Percentiles rank a stretch among this genome's conserved stretches.
phyloP scores from a whole-genome alignment of 2,888 invertebrate genomes.

The Polylopha cassiicola region DNA sequence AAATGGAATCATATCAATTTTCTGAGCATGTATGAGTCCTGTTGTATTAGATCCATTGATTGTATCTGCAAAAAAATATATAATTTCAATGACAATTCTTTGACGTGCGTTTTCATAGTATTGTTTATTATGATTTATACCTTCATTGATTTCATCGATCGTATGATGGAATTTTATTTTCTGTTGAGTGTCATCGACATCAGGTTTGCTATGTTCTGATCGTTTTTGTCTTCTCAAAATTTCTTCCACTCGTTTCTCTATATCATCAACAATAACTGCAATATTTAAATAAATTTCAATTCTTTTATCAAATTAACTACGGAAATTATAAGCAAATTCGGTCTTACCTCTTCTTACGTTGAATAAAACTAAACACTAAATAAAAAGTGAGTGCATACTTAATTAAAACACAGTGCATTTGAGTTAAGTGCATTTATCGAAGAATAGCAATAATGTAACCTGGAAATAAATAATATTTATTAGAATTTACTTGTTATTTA shows the following conservation, averaged over 20 bases:
- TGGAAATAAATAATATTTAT: constrained; percentile 38
- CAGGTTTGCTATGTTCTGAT: constrained; percentile 33
- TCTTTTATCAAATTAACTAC: no score
- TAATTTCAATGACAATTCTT: background rate
- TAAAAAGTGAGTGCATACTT: constrained; percentile 1
- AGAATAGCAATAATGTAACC: constrained; percentile 59
- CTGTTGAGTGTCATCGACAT: constrained; percentile 39
- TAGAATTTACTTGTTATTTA: constrained; percentile 1
- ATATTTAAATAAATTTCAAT: constrained; percentile 36
- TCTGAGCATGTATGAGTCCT: constrained; percentile 50
- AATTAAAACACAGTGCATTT: constrained; percentile 40
- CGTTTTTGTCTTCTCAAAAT: constrained; percentile 38
- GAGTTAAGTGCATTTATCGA: constrained; percentile 37
- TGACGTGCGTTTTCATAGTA: background rate
- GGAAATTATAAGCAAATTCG: no score
- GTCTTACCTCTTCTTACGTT: no score
- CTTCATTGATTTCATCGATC: constrained; percentile 59
- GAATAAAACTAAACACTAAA: no score
- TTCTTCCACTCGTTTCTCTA: constrained; percentile 28
- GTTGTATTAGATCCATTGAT: constrained; percentile 43
- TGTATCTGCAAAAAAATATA: constrained; percentile 45
- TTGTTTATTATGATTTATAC: constrained; percentile 28
- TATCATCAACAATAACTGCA: constrained; percentile 24
- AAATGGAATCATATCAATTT: constrained; percentile 32
- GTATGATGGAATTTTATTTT: constrained; percentile 47